Percentiles rank a stretch among this genome's conserved stretches.
phyloP scores from a whole-genome alignment of 2,797 vertebrate species.

The Parotocinclus haroldoi region DNA sequence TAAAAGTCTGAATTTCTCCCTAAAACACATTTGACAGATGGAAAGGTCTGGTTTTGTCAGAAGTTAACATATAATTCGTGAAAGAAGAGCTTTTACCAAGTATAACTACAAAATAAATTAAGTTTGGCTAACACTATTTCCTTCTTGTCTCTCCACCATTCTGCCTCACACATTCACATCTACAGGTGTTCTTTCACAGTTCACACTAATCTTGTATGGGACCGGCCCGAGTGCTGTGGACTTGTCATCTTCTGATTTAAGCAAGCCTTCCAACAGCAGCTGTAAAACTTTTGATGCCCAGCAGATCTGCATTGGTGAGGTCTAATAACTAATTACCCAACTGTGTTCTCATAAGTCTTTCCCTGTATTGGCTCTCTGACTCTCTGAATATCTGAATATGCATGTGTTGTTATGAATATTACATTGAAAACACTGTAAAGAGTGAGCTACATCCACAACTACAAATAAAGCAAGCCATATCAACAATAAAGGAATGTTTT shows the following conservation, averaged over 20 bases:
- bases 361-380: conserved; percentile 15
- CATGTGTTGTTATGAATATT: conserved; percentile 39
- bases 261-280: conserved; percentile 85
- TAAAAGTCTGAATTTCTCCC: conserved; percentile 51
- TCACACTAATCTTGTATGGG: conserved; percentile 88
- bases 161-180: conserved; percentile 17
- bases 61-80: neutral
- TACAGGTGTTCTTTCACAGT: conserved; percentile 88
- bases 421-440: conserved; percentile 12
- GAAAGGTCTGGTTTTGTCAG: neutral
- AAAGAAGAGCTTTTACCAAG: neutral
- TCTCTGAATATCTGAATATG: conserved; percentile 35
- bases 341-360: neutral
- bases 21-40: conserved; percentile 11
- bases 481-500: conserved; percentile 18
- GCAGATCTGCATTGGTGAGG: conserved; percentile 91
- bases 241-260: conserved; percentile 69
- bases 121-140: conserved; percentile 30
- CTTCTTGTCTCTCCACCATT: neutral
- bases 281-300: conserved; percentile 90
- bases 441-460: conserved; percentile 1
- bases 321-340: neutral
- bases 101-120: neutral
- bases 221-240: conserved; percentile 74
- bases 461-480: conserved; percentile 22